Percentiles rank a stretch among this genome's conserved stretches.
Conservation (phyloP, 2,113 vertebrate genomes). For the Megaceryle torquata region DNA sequence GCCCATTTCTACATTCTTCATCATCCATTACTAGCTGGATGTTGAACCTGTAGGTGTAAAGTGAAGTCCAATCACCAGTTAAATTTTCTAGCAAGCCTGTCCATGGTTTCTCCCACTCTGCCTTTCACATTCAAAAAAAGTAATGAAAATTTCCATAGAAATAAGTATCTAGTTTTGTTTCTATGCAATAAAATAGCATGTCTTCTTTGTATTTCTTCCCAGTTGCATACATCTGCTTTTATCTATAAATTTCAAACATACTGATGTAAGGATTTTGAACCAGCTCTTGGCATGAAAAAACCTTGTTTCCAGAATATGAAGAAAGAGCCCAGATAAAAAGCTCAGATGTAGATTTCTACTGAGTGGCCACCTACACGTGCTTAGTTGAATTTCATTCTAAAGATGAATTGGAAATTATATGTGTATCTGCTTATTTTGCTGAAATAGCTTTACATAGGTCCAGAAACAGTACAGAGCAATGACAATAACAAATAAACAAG, state of each 20-base stretch:
- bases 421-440: neutral
- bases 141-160: neutral
- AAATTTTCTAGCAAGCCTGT: neutral
- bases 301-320: neutral
- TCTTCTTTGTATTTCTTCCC: neutral
- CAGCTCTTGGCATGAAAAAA: neutral
- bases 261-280: neutral
- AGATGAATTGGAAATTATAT: neutral
- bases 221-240: neutral
- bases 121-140: neutral
- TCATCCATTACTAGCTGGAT: neutral
- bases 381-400: neutral
- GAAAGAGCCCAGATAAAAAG: neutral
- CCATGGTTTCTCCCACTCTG: neutral
- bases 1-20: neutral
- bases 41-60: neutral
- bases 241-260: neutral
- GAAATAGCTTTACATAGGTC: neutral
- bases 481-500: neutral
- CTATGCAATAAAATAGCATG: neutral
- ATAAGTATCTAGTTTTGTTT: neutral
- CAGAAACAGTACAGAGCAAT: neutral
- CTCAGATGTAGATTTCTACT: neutral
- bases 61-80: neutral
- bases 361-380: neutral